phyloP scores from a whole-genome alignment of 2,888 invertebrate species.

The Coleophora flavipennella region DNA sequence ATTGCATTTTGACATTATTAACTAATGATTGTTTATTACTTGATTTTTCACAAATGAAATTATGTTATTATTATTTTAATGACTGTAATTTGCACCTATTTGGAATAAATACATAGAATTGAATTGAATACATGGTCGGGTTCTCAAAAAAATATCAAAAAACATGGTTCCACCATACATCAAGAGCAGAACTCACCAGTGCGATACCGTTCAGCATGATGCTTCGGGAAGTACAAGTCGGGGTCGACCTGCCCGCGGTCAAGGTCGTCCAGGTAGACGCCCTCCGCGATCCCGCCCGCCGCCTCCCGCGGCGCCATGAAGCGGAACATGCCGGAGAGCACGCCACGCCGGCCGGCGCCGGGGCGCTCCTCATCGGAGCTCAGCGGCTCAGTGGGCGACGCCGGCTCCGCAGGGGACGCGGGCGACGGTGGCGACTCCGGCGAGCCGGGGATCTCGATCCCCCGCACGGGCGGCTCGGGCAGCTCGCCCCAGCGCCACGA shows the following conservation, averaged over 20 bases:
- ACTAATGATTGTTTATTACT: too few species aligned
- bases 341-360: conserved; percentile 70
- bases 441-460: conserved; percentile 25
- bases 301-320: conserved; percentile 79
- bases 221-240: conserved; percentile 93
- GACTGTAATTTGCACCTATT: too few species aligned
- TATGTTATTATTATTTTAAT: too few species aligned
- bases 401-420: conserved; percentile 36
- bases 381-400: conserved; percentile 53
- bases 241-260: conserved; percentile 92
- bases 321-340: conserved; percentile 92
- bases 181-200: conserved; percentile 35
- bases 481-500: conserved; percentile 95
- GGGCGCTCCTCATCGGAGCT: conserved; percentile 68
- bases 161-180: too few species aligned
- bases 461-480: conserved; percentile 71
- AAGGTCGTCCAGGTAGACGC: conserved; percentile 93
- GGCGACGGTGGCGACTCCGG: conserved; percentile 30
- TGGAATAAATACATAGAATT: too few species aligned
- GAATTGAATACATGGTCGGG: too few species aligned
- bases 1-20: too few species aligned
- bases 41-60: too few species aligned
- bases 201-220: conserved; percentile 59
- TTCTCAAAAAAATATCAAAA: too few species aligned
- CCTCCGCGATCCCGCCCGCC: conserved; percentile 75